These are phyloP conservation scores for Hippasteria phrygiana DNA, from an alignment of 53 echinoderm and acorn worm species.

Conservation along the genomic window DNA sequence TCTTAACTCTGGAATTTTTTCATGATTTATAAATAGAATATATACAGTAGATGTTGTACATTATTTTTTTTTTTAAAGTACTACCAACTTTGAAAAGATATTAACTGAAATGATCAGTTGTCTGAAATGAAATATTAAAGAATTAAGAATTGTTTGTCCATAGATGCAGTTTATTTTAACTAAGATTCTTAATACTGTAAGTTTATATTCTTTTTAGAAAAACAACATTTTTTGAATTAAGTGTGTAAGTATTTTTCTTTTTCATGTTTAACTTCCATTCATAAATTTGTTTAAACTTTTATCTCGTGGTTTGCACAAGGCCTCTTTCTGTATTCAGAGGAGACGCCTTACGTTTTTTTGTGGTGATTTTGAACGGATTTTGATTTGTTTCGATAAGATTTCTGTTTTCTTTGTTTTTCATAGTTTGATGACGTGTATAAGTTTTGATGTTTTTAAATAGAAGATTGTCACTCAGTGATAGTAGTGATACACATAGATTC, in stretches of 20 bases:
- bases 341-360: not conserved
- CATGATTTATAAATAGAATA: slow-evolving; percentile 54
- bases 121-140: slow-evolving; percentile 68
- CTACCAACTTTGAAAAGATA: slow-evolving; percentile 62
- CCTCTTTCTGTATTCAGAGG: slow-evolving; percentile 6
- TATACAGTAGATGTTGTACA: slow-evolving; percentile 62
- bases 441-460: slow-evolving; percentile 62
- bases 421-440: slow-evolving; percentile 55
- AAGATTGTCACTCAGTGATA: slow-evolving; percentile 40
- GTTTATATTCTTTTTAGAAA: slow-evolving; percentile 68
- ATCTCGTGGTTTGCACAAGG: slow-evolving; percentile 31
- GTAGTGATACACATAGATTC: not conserved
- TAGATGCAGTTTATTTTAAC: slow-evolving; percentile 64
- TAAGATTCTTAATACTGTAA: slow-evolving; percentile 69
- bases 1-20: not conserved
- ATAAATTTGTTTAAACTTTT: not conserved
- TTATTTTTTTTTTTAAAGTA: slow-evolving; percentile 62
- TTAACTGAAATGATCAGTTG: slow-evolving; percentile 77
- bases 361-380: not conserved
- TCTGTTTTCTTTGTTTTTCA: slow-evolving; percentile 15
- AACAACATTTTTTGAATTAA: slow-evolving; percentile 37
- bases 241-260: slow-evolving; percentile 22
- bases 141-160: slow-evolving; percentile 57
- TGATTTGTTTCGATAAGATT: slow-evolving; percentile 3
- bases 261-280: slow-evolving; percentile 52